phyloP scores from a whole-genome alignment of 2,113 vertebrate genomes.

The Mandrillus leucophaeus region DNA sequence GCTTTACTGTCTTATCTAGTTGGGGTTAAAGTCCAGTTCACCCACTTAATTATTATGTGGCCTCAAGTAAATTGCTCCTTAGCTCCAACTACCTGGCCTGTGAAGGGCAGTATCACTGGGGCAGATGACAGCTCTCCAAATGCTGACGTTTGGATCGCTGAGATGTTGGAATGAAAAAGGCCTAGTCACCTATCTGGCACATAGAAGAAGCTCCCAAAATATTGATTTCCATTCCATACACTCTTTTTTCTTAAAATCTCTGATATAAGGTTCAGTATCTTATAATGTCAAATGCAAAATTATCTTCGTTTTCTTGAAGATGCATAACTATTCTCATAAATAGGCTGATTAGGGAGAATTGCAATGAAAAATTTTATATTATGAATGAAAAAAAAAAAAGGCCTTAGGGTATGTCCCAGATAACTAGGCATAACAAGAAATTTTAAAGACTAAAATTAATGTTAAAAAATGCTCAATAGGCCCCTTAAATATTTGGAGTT shows the following conservation, averaged over 20 bases:
- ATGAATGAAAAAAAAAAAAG: background rate
- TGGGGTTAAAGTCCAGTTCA: background rate
- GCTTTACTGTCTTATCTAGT: background rate
- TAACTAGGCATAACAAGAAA: slow-evolving; percentile 27
- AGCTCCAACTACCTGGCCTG: background rate
- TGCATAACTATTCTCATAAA: background rate
- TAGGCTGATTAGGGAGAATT: background rate
- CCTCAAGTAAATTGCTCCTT: background rate
- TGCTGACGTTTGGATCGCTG: background rate
- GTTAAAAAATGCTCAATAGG: slow-evolving; percentile 21
- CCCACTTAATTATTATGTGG: background rate
- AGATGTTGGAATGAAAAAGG: background rate
- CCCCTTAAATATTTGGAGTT: slow-evolving; percentile 44
- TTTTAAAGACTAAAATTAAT: slow-evolving; percentile 23
- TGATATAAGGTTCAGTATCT: background rate
- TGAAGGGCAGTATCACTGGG: rapidly evolving
- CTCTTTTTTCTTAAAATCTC: background rate
- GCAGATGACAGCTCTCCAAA: background rate
- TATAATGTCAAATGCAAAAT: background rate
- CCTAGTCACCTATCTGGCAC: background rate
- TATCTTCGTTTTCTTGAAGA: background rate
- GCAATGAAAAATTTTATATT: slow-evolving; percentile 24
- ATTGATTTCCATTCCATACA: background rate
- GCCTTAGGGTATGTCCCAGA: background rate
- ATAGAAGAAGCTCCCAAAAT: background rate